These are phyloP conservation scores for Elgaria multicarinata DNA, from an alignment of 2,113 vertebrate genomes.

Conservation along the genomic window DNA sequence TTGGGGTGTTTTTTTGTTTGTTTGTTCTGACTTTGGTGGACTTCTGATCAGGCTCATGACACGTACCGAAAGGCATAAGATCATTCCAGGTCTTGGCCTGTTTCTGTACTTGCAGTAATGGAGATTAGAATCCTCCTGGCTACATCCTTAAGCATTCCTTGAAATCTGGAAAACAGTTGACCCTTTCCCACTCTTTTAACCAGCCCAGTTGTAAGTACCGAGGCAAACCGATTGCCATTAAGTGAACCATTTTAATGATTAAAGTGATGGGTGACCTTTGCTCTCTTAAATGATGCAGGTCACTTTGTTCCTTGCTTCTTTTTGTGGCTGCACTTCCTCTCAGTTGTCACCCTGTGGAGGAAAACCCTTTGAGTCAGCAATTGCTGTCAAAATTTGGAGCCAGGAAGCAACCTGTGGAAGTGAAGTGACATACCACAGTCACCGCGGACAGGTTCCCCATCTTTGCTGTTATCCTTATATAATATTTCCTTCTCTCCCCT, in stretches of 20 bases:
- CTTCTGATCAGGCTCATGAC: not conserved
- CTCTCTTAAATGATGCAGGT: not conserved
- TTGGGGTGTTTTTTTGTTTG: no score
- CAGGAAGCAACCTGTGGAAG: not conserved
- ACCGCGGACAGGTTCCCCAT: no score
- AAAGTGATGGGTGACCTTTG: not conserved
- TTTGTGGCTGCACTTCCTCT: not conserved
- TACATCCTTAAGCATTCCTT: not conserved
- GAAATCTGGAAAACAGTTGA: no score
- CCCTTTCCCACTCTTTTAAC: not conserved
- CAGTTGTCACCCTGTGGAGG: not conserved
- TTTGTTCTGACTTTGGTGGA: not conserved
- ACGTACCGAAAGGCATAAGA: not conserved
- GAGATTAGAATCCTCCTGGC: not conserved
- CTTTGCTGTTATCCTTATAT: not conserved
- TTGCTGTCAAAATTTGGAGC: not conserved
- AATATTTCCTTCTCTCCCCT: not conserved
- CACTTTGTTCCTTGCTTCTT: not conserved
- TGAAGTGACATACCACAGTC: not conserved
- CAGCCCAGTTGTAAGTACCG: not conserved
- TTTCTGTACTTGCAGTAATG: not conserved
- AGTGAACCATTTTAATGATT: not conserved
- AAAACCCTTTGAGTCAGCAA: not conserved
- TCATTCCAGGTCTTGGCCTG: not conserved
- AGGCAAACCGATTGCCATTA: not conserved